Conservation (phyloP, 2,888 invertebrate genomes). For the Oligia latruncula region DNA sequence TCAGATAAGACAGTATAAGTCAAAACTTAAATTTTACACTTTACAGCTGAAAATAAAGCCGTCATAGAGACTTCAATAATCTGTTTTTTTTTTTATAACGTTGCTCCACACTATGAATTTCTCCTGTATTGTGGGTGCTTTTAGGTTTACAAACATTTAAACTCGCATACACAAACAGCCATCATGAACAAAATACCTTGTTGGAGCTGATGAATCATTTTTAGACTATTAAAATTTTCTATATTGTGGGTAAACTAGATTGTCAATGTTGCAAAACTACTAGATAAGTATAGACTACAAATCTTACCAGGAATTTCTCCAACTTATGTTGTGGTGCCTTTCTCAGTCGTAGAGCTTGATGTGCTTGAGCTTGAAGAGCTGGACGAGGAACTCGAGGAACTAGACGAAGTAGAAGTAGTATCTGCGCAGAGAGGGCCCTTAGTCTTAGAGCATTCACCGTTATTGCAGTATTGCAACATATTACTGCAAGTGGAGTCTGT, state of each 20-base stretch:
- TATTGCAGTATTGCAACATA: slow-evolving; percentile 73
- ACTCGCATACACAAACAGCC: too few relatives aligned
- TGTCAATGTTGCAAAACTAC: slow-evolving; percentile 1
- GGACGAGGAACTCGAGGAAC: slow-evolving; percentile 11
- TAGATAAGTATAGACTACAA: neutral
- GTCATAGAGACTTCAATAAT: neutral
- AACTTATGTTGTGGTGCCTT: slow-evolving; percentile 10
- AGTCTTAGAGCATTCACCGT: slow-evolving; percentile 77
- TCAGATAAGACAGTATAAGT: neutral
- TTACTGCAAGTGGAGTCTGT: slow-evolving; percentile 71
- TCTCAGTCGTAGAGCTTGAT: neutral
- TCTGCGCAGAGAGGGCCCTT: slow-evolving; percentile 72
- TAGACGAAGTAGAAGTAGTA: slow-evolving; percentile 51
- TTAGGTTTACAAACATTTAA: too few relatives aligned
- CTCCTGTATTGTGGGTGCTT: too few relatives aligned
- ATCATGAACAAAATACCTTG: neutral
- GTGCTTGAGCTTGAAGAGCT: slow-evolving; percentile 7
- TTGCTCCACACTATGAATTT: too few relatives aligned
- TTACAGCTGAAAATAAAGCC: neutral
- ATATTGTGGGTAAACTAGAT: neutral
- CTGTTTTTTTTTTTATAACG: too few relatives aligned
- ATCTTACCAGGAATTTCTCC: slow-evolving; percentile 39
- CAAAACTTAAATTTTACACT: neutral
- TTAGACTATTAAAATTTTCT: neutral
- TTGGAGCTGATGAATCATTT: too few relatives aligned